Conservation (phyloP, 2,113 vertebrate species). For the Leucosticte australis region DNA sequence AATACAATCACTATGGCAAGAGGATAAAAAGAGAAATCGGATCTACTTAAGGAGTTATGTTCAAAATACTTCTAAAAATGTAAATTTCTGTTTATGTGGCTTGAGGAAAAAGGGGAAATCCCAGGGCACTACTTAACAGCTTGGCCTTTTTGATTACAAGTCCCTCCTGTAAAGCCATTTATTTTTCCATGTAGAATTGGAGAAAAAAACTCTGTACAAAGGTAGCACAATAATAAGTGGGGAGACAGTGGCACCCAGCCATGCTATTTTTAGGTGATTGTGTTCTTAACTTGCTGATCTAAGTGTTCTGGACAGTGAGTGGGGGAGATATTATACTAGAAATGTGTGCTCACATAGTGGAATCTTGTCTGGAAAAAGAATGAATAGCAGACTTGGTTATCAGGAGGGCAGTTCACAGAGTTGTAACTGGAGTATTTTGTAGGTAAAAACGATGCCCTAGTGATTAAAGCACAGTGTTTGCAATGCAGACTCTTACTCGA, state of each 20-base stretch:
- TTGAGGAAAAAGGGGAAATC: background rate
- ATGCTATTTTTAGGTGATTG: conserved; percentile 41
- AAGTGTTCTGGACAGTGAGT: conserved; percentile 41
- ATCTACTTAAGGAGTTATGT: background rate
- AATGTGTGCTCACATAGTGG: background rate
- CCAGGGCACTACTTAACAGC: background rate
- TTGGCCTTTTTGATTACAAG: background rate
- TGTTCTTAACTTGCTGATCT: conserved; percentile 60
- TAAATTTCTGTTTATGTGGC: background rate
- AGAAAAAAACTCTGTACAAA: conserved; percentile 38
- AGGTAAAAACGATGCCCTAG: background rate
- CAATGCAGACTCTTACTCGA: background rate
- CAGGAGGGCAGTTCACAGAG: background rate
- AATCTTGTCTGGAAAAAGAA: background rate
- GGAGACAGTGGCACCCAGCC: conserved; percentile 25
- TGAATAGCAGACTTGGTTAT: background rate
- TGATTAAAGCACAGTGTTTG: background rate
- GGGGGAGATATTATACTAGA: background rate
- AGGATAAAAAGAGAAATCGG: background rate
- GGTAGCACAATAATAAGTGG: conserved; percentile 11
- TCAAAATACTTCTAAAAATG: conserved; percentile 25
- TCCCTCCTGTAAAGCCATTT: conserved; percentile 3
- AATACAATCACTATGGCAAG: background rate
- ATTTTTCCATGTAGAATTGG: conserved; percentile 24
- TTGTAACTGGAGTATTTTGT: background rate